Evolutionary conservation across 2,888 invertebrate species (phyloP), one percentile per base, ranked within the genome.

Genomic region (Ochropacha duplaris): DNA sequence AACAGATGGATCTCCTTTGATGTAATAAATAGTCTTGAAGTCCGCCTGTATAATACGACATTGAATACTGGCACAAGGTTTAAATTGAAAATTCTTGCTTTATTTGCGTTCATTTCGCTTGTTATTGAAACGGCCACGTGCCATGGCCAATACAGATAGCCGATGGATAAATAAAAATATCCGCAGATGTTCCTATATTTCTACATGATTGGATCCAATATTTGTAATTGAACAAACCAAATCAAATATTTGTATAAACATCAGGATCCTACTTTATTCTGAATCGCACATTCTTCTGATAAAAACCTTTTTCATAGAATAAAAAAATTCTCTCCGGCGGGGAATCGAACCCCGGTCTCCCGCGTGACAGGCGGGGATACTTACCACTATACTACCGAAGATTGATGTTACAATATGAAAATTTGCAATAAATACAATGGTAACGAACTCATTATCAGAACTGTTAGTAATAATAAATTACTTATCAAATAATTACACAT

Each of bases 281-380:
- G n/a, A n/a, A n/a, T n/a, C n/a, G n/a, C n/a, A n/a, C n/a, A n/a
- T 9, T 9, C 28, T 9, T 9, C 9, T 24, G 24, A 24, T 4
- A 24, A 24, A 24, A 24, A 24, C n/a, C n/a, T n/a, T n/a, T n/a
- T n/a, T n/a, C n/a, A n/a, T n/a, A n/a, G n/a, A n/a, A n/a, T 14
- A 9, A 31, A 51, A 51, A 26, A n/a, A 0, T 4, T 61, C 81
- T 83, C 84, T 80, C 84, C 89, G 87, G 88, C 90, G 88, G 90
- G 90, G 90, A 90, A 90, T 90, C 89, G 90, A 91, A 91, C 90
- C 89, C 89, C 88, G 89, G 90, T 90, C 91, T 91, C 89, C 89
- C 89, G 89, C 89, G 90, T 90, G 89, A 90, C 89, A 91, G 89
- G 90, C 90, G 89, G 90, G 89, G 89, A 90, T 90, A 90, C 91